Percentiles rank a stretch among this genome's conserved stretches.
These are phyloP conservation scores for Eupithecia insigniata DNA, from an alignment of 2,888 invertebrate genomes.

Conservation along the genomic window DNA sequence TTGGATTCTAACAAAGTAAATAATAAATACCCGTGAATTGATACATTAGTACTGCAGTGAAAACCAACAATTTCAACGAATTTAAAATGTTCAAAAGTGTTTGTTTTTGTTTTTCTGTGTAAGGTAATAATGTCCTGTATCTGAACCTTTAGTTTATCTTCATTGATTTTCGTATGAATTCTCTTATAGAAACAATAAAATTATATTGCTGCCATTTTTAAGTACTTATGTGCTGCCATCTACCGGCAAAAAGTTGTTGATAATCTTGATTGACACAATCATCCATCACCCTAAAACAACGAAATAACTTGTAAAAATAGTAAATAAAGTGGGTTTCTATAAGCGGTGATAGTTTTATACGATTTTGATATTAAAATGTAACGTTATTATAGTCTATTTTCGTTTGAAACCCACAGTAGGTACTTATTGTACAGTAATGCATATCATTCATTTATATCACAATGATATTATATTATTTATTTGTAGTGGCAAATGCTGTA, in stretches of 20 bases:
- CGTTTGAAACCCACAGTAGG: constrained; percentile 37
- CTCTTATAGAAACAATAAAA: background rate
- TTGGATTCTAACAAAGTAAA: background rate
- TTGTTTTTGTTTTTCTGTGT: too few species aligned
- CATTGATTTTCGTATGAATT: background rate
- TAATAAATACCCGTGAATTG: background rate
- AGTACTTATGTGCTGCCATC: too few species aligned
- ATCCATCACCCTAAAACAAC: constrained; percentile 40
- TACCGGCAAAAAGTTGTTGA: background rate
- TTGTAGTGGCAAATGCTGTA: constrained; percentile 14
- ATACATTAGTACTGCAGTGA: background rate
- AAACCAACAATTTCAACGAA: background rate
- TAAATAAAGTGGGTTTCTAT: constrained; percentile 29
- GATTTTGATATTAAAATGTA: constrained; percentile 47
- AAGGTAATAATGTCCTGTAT: too few species aligned
- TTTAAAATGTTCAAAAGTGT: background rate
- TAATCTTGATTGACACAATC: constrained; percentile 7
- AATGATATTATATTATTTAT: constrained; percentile 40
- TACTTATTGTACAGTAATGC: constrained; percentile 33
- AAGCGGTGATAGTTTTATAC: constrained; percentile 45
- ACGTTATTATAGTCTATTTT: constrained; percentile 33
- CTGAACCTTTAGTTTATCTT: background rate
- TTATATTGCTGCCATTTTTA: background rate
- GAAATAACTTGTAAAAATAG: constrained; percentile 29
- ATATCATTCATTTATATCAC: constrained; percentile 44